These are phyloP conservation scores for Gracilinanus agilis DNA, from an alignment of 2,113 vertebrate genomes.

Conservation along the genomic window DNA sequence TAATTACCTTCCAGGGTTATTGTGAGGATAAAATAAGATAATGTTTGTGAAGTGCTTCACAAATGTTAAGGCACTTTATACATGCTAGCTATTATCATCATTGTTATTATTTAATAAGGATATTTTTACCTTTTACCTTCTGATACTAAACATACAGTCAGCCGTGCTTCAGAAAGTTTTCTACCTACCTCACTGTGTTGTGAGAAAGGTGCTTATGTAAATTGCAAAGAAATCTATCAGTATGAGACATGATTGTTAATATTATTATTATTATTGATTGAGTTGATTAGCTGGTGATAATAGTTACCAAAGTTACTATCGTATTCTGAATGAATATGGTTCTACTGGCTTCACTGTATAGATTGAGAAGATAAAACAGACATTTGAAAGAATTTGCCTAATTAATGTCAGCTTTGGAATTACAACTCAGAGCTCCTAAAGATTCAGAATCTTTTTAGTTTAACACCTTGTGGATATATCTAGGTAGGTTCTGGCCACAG, in stretches of 20 bases:
- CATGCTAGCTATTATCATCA: background rate
- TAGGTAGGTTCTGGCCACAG: background rate
- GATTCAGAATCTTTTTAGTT: conserved; percentile 25
- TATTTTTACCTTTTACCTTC: background rate
- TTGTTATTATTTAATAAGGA: background rate
- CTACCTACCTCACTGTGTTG: background rate
- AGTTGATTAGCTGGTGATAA: conserved; percentile 38
- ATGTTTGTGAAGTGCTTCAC: background rate
- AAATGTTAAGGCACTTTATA: background rate
- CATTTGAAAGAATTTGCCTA: background rate
- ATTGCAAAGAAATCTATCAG: background rate
- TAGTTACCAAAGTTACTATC: background rate
- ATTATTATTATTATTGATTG: conserved; percentile 9
- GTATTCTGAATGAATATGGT: conserved; percentile 12
- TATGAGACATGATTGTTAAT: background rate
- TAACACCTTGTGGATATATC: background rate
- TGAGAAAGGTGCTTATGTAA: background rate
- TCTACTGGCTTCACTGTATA: conserved; percentile 35
- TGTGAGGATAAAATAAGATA: background rate
- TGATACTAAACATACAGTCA: background rate
- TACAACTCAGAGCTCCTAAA: background rate
- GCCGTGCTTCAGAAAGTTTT: background rate
- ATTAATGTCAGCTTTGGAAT: background rate
- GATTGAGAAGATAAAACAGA: conserved; percentile 23
- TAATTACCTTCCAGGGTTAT: background rate